Base-by-base conservation (phyloP, 2,888 invertebrate species). In the Boloria selene region DNA sequence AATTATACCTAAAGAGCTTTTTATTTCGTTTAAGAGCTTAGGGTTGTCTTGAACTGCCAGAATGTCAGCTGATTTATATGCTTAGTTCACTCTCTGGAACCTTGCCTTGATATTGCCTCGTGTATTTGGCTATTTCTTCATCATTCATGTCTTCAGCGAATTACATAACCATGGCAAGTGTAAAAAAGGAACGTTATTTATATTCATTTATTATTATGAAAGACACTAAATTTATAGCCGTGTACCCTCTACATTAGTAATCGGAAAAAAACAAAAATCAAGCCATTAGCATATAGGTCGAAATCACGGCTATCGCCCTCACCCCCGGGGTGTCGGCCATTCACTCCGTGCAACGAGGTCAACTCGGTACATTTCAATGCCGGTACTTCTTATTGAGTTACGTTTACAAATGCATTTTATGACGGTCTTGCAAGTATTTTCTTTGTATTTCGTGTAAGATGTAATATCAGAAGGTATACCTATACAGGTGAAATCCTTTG, bases 301-400 rank as follows among this genome's bases (percentile, higher is more conserved):
- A 59, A 65, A 61, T 69, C 63, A 66, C 65, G 45, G 60, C 56
- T 38, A 38, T 38, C 49, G 51, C 44, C 42, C 49, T 14, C 51
- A 45, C 53, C 44, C 61, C 55, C 47, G 64, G 65, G 54, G 44
- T 61, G 58, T 13, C 67, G 69, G 69, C 58, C 69, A 61, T 65
- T 67, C 69, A 70, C 69, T 64, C 61, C 54, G 45, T 38, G 58
- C 44, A 50, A 49, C 64, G 67, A 67, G 67, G 69, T 67, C 67
- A 65, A 53, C 61, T 61, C 54, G 61, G 51, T 51, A 61, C 62
- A 54, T 61, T 62, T 61, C 61, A 64, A 53, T 68, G 64, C 55
- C 67, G 64, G 14, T 26, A 38, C 31, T 38, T 38, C 31, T 45
- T 60, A 49, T 59, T n/a, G 49, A 54, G 42, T 65, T 65, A 52